Base-by-base conservation (phyloP, 2,797 vertebrate species). In the Mus caroli region DNA sequence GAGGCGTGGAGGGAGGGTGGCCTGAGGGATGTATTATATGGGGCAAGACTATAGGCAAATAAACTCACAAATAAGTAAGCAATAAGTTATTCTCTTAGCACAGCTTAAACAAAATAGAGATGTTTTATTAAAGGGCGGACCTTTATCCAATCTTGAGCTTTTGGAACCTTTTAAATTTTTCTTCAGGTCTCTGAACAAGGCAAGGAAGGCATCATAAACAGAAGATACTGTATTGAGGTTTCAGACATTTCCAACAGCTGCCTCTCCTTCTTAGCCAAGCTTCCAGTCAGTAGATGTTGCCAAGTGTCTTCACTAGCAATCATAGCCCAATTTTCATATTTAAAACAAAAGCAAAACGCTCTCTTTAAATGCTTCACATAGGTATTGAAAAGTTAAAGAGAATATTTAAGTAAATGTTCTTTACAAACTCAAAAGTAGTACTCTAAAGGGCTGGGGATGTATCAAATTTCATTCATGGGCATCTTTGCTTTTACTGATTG, bases 371-470 rank as follows among this genome's bases (percentile, higher is more conserved):
- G 62, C 3, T 89, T 94, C 46, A 89, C 22, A 88, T 4, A 91
- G 37, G 88, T 90, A 88, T 56, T 93, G 37, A 93, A 90, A 90
- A 31, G 50, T 69, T 88, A 62, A 93, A 69, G 60, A 73, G 17
- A 96, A 20, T 92, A 92, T 84, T 90, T 64, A 62, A 24, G 10
- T 90, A 34, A 93, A 94, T 75, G 92, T 82, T 52, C 22, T 89
- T 73, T 83, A 93, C 52, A 85, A 91, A 78, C n/a, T 85, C 43
- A 92, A 77, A 96, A 92, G 71, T 52, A 89, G 0, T 75, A 75
- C 90, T 6, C 24, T 43, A 78, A 84, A 34, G 78, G 56, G 24
- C 15, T 94, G 40, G 78, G 34, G 69, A 71, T 92, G 19, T 91
- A 86, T 87, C 50, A 87, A 28, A 8, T 91, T 92, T 88, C 75